Evolutionary conservation across 1,140 invertebrate genomes (phyloP).

Genomic region (Ostrea denselamellosa): DNA sequence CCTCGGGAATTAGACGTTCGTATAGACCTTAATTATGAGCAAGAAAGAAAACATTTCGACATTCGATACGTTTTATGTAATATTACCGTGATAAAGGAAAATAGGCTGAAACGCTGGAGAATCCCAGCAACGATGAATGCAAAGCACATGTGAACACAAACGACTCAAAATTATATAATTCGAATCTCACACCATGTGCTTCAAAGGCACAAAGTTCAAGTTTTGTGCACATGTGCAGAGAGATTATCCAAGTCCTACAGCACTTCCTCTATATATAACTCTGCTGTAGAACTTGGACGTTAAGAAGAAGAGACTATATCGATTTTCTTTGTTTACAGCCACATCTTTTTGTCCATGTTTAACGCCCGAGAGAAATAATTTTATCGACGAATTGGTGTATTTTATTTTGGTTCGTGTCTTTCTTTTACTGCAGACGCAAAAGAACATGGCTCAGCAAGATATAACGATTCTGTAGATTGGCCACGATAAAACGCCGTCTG

Average conservation of each 20-base stretch:
- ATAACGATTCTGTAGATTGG: background rate
- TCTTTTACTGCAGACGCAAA: constrained; percentile 21
- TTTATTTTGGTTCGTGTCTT: constrained; percentile 9
- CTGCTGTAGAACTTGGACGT: background rate
- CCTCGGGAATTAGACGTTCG: background rate
- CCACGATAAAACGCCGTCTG: constrained; percentile 8
- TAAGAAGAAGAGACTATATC: background rate
- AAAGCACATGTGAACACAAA: constrained; percentile 6
- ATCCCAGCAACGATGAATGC: background rate
- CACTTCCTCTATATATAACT: background rate
- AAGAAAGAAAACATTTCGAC: constrained; percentile 9
- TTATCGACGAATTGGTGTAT: background rate
- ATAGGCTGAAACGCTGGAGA: background rate
- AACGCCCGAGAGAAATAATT: background rate
- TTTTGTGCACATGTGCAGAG: background rate
- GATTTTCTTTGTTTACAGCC: constrained; percentile 9
- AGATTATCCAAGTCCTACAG: background rate
- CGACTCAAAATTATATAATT: background rate
- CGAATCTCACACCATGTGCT: background rate
- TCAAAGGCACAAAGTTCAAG: background rate
- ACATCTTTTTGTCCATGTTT: background rate
- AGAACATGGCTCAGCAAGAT: background rate
- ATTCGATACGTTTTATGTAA: constrained; percentile 19
- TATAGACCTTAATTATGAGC: background rate
- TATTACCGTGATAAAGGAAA: constrained; percentile 21